Conservation (phyloP, 2,888 invertebrate genomes). For the Tetanocera ferruginea region DNA sequence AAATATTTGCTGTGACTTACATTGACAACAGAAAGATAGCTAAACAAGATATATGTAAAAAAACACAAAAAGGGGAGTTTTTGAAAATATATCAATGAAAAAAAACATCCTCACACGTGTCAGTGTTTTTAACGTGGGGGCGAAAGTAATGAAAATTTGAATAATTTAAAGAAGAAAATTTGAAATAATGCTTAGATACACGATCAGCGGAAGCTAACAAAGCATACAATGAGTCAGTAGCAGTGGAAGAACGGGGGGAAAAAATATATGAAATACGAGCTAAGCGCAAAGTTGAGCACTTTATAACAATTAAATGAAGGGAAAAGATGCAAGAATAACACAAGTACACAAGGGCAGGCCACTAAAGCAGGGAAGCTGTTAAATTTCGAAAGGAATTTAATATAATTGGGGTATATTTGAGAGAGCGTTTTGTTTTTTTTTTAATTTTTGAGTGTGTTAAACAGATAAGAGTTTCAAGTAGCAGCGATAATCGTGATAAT, state of each 20-base stretch:
- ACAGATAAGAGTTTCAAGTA: background rate
- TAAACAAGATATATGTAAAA: background rate
- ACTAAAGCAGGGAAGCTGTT: background rate
- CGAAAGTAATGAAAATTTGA: too few relatives aligned
- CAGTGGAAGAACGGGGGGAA: background rate
- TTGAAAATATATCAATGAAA: too few relatives aligned
- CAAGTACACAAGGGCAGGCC: background rate
- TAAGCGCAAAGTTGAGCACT: background rate
- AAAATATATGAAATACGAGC: constrained; percentile 15
- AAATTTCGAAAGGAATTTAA: background rate
- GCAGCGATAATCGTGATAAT: constrained; percentile 57
- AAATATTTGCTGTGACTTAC: constrained; percentile 62
- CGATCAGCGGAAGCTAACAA: background rate
- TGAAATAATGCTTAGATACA: background rate
- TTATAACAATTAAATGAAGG: background rate
- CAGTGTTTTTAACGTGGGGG: too few relatives aligned
- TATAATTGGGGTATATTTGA: background rate
- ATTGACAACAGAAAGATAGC: constrained; percentile 33
- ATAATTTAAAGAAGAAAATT: too few relatives aligned
- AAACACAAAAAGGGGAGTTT: background rate
- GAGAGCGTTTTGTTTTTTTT: constrained; percentile 15
- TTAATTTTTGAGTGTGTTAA: too few relatives aligned
- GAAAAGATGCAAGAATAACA: background rate
- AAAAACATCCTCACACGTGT: too few relatives aligned
- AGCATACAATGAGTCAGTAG: background rate